These are phyloP conservation scores for Brevipalpus yothersi DNA, from an alignment of 1,140 invertebrate genomes.

Conservation along the genomic window DNA sequence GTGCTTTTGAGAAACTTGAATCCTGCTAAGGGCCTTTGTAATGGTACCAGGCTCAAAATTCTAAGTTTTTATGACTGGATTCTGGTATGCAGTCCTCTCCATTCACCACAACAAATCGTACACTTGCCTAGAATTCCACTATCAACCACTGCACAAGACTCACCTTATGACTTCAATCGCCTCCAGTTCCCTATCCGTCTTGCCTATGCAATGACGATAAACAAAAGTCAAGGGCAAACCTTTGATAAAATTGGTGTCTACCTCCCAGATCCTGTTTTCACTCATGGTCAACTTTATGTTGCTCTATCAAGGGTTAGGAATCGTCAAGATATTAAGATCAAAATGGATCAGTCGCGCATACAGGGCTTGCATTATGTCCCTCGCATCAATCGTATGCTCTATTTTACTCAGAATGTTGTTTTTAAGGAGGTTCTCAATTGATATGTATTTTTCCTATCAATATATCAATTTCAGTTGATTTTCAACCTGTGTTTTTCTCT, in stretches of 20 bases:
- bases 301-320: conserved; percentile 13
- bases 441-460: no score
- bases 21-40: conserved; percentile 9
- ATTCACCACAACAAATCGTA: neutral
- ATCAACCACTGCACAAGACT: neutral
- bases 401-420: no score
- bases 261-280: conserved; percentile 15
- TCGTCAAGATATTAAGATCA: neutral
- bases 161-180: neutral
- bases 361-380: no score
- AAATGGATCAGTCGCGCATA: no score
- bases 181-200: conserved; percentile 5
- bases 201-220: conserved; percentile 27
- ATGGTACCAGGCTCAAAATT: neutral
- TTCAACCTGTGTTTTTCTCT: no score
- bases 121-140: neutral
- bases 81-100: neutral
- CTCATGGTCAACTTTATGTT: conserved; percentile 21
- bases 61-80: neutral
- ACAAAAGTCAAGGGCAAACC: no score
- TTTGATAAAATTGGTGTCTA: conserved; percentile 17
- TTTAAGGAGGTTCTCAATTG: no score
- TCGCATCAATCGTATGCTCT: no score
- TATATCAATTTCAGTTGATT: no score
- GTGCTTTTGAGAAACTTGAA: conserved; percentile 21